Evolutionary conservation across 2,113 vertebrate species (phyloP).

Genomic region (Syrrhaptes paradoxus): DNA sequence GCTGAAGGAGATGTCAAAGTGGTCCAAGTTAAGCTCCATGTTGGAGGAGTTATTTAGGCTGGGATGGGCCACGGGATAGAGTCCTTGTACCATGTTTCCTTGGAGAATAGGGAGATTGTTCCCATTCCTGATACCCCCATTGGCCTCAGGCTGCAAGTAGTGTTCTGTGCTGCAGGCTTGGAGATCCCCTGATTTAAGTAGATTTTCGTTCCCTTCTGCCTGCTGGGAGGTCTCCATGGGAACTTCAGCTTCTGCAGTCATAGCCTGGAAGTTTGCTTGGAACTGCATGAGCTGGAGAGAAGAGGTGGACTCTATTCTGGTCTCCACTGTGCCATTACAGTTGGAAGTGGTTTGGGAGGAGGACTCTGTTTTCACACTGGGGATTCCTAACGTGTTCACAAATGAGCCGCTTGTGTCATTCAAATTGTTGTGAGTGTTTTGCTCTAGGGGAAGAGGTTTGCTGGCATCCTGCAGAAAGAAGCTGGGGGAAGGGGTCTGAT

Average conservation of each 20-base stretch:
- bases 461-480: conserved; percentile 96
- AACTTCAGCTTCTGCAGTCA: conserved; percentile 84
- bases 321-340: conserved; percentile 89
- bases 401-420: conserved; percentile 76
- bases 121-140: conserved; percentile 80
- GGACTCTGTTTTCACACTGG: conserved; percentile 89
- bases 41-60: conserved; percentile 79
- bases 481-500: conserved; percentile 94
- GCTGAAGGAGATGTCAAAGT: conserved; percentile 99
- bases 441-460: conserved; percentile 81
- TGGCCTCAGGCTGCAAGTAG: conserved; percentile 88
- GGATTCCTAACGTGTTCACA: conserved; percentile 72
- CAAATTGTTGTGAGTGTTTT: conserved; percentile 77
- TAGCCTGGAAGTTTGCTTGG: conserved; percentile 89
- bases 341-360: conserved; percentile 84
- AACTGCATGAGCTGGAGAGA: conserved; percentile 97
- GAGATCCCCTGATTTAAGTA: conserved; percentile 92
- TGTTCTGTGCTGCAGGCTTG: conserved; percentile 89
- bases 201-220: conserved; percentile 81
- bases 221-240: conserved; percentile 83
- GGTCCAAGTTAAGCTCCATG: conserved; percentile 99
- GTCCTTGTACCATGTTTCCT: conserved; percentile 91
- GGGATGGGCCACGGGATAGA: conserved; percentile 91
- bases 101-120: conserved; percentile 88
- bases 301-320: conserved; percentile 79